These are phyloP conservation scores for Lasius fuliginosus DNA, from an alignment of 2,888 invertebrate genomes.

Conservation along the genomic window DNA sequence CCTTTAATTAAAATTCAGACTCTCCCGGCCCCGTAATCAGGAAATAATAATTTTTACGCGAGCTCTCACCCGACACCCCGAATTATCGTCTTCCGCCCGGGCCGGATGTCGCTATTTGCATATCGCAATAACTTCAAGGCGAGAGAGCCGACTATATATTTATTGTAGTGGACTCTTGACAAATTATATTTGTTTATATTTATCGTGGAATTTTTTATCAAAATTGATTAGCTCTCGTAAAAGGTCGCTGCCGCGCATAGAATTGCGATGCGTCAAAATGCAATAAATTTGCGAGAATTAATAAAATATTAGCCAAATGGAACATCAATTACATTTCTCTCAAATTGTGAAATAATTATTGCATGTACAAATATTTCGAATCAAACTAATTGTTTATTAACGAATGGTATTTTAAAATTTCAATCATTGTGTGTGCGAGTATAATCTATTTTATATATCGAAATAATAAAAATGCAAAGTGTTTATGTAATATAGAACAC, in stretches of 20 bases:
- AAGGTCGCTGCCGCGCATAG: too few species aligned
- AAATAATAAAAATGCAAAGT: neutral
- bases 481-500: neutral
- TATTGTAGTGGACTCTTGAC: neutral
- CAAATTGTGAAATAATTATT: constrained; percentile 28
- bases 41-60: constrained; percentile 70
- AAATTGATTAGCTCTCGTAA: neutral
- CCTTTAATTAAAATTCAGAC: constrained; percentile 76
- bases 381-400: constrained; percentile 41
- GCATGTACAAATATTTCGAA: constrained; percentile 19
- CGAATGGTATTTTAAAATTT: constrained; percentile 37
- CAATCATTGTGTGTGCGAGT: neutral
- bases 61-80: constrained; percentile 48
- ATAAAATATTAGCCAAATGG: constrained; percentile 4
- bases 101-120: constrained; percentile 52
- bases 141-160: constrained; percentile 26
- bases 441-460: neutral
- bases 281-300: constrained; percentile 16
- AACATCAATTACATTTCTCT: neutral
- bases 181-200: constrained; percentile 14
- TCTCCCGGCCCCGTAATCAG: constrained; percentile 63
- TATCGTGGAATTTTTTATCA: neutral
- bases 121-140: constrained; percentile 53
- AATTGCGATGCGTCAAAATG: constrained; percentile 10
- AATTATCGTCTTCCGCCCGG: constrained; percentile 59